A percentile compares a stretch with the other conserved stretches of the same genome.
phyloP scores from a whole-genome alignment of 2,113 vertebrate genomes.

The Eulemur macaco region DNA sequence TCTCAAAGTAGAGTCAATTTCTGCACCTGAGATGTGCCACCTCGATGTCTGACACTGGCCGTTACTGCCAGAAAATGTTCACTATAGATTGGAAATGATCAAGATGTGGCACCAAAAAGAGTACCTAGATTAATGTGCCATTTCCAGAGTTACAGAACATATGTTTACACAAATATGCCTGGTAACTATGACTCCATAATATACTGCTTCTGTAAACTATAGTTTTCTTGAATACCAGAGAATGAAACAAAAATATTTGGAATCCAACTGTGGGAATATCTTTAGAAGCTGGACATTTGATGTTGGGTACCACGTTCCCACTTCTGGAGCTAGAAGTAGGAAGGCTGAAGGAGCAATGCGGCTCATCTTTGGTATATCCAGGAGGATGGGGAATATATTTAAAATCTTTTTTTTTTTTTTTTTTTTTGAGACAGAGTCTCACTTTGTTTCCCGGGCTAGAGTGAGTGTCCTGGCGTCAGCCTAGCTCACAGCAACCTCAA shows the following conservation, averaged over 20 bases:
- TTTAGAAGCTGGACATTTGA: background rate
- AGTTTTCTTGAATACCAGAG: background rate
- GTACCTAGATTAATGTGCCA: background rate
- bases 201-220: background rate
- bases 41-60: background rate
- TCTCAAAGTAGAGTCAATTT: background rate
- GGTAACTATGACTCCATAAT: background rate
- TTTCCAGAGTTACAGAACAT: background rate
- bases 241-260: background rate
- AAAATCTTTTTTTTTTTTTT: background rate
- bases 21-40: background rate
- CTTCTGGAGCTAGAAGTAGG: background rate
- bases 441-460: too few relatives aligned
- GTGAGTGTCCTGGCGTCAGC: too few relatives aligned
- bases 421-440: too few relatives aligned
- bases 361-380: background rate
- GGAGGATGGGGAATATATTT: background rate
- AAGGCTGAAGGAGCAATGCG: fast-evolving
- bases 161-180: background rate
- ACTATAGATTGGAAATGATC: background rate
- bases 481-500: too few relatives aligned
- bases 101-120: background rate
- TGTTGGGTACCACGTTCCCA: background rate
- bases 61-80: background rate
- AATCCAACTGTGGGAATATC: background rate